Conservation (phyloP, 2,113 vertebrate species). For the Caranx melampygus region DNA sequence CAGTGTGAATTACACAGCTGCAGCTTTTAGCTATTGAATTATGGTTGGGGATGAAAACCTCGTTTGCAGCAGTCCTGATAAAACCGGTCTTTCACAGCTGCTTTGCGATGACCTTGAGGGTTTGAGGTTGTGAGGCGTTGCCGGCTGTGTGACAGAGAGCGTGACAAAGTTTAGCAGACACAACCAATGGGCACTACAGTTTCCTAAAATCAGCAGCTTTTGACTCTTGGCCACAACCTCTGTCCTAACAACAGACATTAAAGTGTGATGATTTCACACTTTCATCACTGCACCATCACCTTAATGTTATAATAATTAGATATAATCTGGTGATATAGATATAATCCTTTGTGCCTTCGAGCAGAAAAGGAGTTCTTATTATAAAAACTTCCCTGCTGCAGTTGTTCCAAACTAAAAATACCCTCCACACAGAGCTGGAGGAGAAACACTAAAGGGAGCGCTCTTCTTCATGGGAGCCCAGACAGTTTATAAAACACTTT, state of each 20-base stretch:
- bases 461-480: not conserved
- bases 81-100: conserved; percentile 3
- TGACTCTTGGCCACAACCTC: not conserved
- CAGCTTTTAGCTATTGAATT: conserved; percentile 6
- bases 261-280: not conserved
- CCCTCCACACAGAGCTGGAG: not conserved
- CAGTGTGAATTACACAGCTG: conserved; percentile 23
- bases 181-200: not conserved
- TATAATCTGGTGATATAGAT: not conserved
- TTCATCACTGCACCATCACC: not conserved
- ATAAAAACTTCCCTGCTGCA: not conserved
- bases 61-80: conserved; percentile 2
- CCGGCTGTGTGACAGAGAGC: conserved; percentile 3
- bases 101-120: conserved; percentile 22
- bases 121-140: not conserved
- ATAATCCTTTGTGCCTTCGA: conserved; percentile 7
- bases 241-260: conserved; percentile 12
- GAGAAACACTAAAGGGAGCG: not conserved
- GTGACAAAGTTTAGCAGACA: not conserved
- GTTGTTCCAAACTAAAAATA: not conserved
- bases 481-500: conserved; percentile 11
- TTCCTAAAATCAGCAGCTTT: conserved; percentile 17
- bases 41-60: conserved; percentile 8
- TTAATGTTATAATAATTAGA: conserved; percentile 3
- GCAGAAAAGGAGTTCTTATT: not conserved